Evolutionary conservation across 2,113 vertebrate genomes (phyloP).

Genomic region (Cyanoramphus novaezelandiae): DNA sequence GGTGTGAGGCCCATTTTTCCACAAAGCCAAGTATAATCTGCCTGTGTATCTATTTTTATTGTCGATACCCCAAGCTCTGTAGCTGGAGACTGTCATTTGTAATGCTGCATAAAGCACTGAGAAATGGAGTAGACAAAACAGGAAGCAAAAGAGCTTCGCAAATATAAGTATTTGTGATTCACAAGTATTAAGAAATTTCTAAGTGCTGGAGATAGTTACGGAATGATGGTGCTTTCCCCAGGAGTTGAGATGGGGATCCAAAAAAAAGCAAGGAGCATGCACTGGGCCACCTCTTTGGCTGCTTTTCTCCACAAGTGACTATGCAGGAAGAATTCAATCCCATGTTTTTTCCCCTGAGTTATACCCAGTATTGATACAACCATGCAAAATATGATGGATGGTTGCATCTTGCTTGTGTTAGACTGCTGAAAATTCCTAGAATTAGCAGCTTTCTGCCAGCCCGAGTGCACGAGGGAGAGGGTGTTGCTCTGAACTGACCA

Average conservation of each 20-base stretch:
- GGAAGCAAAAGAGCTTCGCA: background rate
- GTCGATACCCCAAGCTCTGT: background rate
- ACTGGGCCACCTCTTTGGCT: too few relatives aligned
- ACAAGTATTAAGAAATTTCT: background rate
- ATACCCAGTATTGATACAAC: background rate
- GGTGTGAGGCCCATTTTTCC: background rate
- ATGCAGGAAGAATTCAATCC: background rate
- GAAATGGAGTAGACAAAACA: background rate
- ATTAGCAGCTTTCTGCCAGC: background rate
- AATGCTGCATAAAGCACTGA: background rate
- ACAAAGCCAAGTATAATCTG: background rate
- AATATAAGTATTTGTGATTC: background rate
- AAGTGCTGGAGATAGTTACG: background rate
- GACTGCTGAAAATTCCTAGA: background rate
- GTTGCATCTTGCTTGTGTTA: background rate
- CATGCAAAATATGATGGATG: fast-evolving
- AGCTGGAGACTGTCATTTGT: fast-evolving
- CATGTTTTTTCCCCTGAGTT: background rate
- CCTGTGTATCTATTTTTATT: fast-evolving
- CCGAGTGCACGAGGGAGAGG: fast-evolving
- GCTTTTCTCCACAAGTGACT: background rate
- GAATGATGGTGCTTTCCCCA: background rate
- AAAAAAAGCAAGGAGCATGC: fast-evolving
- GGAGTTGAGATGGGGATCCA: background rate
- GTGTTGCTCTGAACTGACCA: background rate